phyloP scores from a whole-genome alignment of 2,113 vertebrate genomes.

The Apodemus sylvaticus region DNA sequence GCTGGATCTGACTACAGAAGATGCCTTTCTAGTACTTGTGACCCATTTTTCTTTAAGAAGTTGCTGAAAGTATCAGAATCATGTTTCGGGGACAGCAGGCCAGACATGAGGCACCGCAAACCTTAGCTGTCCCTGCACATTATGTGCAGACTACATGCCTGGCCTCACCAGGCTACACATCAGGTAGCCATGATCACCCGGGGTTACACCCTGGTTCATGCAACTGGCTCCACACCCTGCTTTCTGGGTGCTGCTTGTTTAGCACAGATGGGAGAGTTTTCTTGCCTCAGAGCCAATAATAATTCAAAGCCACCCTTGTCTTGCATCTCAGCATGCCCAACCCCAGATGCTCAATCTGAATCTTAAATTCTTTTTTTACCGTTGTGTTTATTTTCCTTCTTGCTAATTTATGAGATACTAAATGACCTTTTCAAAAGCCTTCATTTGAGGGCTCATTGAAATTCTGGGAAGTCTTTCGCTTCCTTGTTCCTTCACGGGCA shows the following conservation, averaged over 20 bases:
- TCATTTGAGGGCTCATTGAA: conserved; percentile 61
- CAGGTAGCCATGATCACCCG: background rate
- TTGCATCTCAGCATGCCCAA: conserved; percentile 55
- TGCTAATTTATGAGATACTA: conserved; percentile 63
- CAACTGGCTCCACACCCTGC: background rate
- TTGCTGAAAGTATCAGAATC: background rate
- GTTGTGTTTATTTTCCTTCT: conserved; percentile 58
- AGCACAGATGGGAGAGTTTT: background rate
- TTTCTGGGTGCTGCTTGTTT: conserved; percentile 47
- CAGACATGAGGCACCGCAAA: background rate
- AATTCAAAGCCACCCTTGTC: conserved; percentile 42
- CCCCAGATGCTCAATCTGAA: conserved; percentile 48
- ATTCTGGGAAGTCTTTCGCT: conserved; percentile 47
- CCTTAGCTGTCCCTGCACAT: background rate
- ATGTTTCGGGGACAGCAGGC: background rate
- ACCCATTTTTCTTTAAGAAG: conserved; percentile 31
- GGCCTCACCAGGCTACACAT: background rate
- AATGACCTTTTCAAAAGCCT: conserved; percentile 48
- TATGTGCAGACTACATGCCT: accelerated
- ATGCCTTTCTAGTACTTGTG: background rate
- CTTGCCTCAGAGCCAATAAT: conserved; percentile 50
- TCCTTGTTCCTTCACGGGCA: conserved; percentile 33
- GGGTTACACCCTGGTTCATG: background rate
- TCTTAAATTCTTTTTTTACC: conserved; percentile 41
- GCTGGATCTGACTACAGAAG: background rate